Evolutionary conservation across 2,113 vertebrate species (phyloP).

Genomic region (Myrmecobius fasciatus): DNA sequence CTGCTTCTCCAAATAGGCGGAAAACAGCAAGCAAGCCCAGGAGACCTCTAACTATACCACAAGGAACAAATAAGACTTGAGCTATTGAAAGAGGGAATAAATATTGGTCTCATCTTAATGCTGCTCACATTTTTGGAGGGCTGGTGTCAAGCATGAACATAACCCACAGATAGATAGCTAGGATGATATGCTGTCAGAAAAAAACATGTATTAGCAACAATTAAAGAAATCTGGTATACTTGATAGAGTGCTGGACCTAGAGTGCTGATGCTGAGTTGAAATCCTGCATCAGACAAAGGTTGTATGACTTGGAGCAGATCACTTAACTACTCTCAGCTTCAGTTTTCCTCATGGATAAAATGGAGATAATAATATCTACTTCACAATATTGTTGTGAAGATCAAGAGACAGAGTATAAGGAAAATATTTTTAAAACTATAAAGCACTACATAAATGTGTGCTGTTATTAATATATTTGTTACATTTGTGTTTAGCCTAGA

Average conservation of each 20-base stretch:
- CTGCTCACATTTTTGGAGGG: not conserved
- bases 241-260: not conserved
- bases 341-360: not conserved
- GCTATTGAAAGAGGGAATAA: not conserved
- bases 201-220: not conserved
- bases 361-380: not conserved
- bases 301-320: not conserved
- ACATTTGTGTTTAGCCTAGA: not conserved
- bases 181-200: not conserved
- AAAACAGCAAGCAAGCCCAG: not conserved
- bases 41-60: not conserved
- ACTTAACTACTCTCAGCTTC: not conserved
- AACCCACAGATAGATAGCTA: not conserved
- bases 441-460: not conserved
- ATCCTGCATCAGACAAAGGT: not conserved
- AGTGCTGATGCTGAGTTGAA: not conserved
- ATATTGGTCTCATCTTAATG: not conserved
- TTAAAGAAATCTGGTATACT: not conserved
- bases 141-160: not conserved
- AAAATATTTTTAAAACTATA: not conserved
- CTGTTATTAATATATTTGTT: not conserved
- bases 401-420: not conserved
- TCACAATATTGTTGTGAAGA: not conserved
- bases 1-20: not conserved
- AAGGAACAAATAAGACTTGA: not conserved